phyloP scores from a whole-genome alignment of 2,888 invertebrate species.

The Heliconius ismenius region DNA sequence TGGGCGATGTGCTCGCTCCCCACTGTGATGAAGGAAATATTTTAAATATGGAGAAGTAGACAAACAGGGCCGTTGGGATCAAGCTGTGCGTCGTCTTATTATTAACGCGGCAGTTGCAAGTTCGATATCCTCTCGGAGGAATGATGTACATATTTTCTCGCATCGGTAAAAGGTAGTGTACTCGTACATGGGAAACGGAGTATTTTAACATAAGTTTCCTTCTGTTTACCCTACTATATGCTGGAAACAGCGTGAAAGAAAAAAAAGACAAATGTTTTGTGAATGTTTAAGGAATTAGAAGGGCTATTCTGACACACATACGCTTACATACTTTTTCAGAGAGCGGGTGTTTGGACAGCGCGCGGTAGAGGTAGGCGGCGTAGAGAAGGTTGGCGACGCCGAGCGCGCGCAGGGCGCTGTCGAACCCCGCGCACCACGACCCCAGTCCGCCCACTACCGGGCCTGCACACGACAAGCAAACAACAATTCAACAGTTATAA shows the following conservation, averaged over 20 bases:
- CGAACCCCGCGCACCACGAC: conserved; percentile 64
- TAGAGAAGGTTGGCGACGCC: conserved; percentile 70
- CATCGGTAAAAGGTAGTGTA: neutral
- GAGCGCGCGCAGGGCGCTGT: conserved; percentile 60
- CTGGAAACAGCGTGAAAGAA: neutral
- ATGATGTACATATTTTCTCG: too few species aligned
- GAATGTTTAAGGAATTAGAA: too few species aligned
- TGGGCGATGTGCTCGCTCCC: conserved; percentile 57
- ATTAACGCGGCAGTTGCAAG: neutral
- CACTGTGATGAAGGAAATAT: conserved; percentile 50
- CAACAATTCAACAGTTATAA: too few species aligned
- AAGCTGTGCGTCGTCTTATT: too few species aligned
- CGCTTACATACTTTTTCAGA: conserved; percentile 57
- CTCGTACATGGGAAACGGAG: neutral
- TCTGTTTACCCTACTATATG: neutral
- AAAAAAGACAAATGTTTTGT: neutral
- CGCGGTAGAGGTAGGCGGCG: conserved; percentile 59
- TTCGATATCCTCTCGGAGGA: neutral
- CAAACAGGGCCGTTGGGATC: neutral
- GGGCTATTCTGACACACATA: neutral
- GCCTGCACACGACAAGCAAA: conserved; percentile 46
- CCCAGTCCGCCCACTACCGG: conserved; percentile 65
- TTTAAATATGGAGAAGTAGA: neutral
- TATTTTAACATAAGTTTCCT: neutral
- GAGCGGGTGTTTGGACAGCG: conserved; percentile 57